Evolutionary conservation across 2,797 vertebrate genomes (phyloP), one percentile per base, ranked within the genome.

Genomic region (Argentina silus): DNA sequence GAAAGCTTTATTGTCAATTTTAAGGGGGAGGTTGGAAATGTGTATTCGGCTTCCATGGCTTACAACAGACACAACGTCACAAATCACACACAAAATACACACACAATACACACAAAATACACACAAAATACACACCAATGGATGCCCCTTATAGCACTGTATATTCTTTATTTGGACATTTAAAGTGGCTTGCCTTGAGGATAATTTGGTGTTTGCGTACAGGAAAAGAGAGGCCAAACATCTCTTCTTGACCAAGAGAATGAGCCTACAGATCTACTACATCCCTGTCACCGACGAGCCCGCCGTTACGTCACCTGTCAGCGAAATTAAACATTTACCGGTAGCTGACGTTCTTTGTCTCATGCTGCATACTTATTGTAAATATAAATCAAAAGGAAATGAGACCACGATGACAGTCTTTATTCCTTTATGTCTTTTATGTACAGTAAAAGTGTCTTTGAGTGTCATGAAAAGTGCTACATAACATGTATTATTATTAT

Each of bases 221-320:
- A 97, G 95, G 86, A 94, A 95, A 77, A 91, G 88, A 55, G 95
- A 96, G 75, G 91, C 92, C 6, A 90, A 93, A n/a, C 83, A 81
- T 51, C 88, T 89, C 14, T 92, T 93, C 78, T 85, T 96, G 83
- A 95, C 93, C 3, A 88, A 92, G 36, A 91, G 92, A 77, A 87
- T 97, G 78, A 93, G 95, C 83, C 84, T 96, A 59, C 93, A 95
- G 79, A 88, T 96, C 62, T 97, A 96, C 87, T 95, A 96, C 80
- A 88, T 97, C 80, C 95, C 95, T 0, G 90, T 97, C 2, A 66
- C 83, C 59, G 86, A 82, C 0, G 86, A 50, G 21, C 74, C 78
- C 8, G 61, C 48, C 0, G 17, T 7, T 0, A 19, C 62, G 61
- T 74, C 56, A 19, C 12, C 82, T 0, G 74, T 56, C 14, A 82